Conservation (phyloP, 2,797 vertebrate species). For the Astyanax mexicanus region DNA sequence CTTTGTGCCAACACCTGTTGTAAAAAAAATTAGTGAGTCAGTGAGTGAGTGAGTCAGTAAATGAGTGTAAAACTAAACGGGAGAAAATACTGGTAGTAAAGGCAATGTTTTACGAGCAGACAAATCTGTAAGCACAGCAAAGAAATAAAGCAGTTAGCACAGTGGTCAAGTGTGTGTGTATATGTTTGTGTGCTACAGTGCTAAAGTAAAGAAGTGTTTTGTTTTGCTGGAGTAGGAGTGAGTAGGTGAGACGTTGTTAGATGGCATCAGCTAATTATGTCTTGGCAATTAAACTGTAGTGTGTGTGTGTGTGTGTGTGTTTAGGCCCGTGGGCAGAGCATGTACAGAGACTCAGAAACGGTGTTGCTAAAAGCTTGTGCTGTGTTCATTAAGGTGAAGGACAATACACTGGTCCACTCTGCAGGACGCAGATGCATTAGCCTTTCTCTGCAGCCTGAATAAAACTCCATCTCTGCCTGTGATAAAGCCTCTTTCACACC, state of each 20-base stretch:
- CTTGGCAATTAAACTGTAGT: conserved; percentile 50
- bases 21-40: neutral
- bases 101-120: too few relatives aligned
- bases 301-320: conserved; percentile 6
- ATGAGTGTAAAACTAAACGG: neutral
- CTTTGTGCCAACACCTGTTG: too few relatives aligned
- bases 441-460: neutral
- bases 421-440: neutral
- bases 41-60: neutral
- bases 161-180: neutral
- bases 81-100: neutral
- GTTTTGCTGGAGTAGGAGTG: conserved; percentile 58
- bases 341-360: conserved; percentile 22
- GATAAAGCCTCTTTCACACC: too few relatives aligned
- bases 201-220: conserved; percentile 10
- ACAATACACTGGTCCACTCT: conserved; percentile 10
- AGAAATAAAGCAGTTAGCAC: neutral
- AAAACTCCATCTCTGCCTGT: too few relatives aligned
- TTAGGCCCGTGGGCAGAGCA: conserved; percentile 39
- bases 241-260: conserved; percentile 59
- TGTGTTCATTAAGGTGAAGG: conserved; percentile 16
- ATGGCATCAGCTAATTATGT: conserved; percentile 61
- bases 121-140: neutral
- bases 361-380: conserved; percentile 35
- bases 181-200: neutral